These are phyloP conservation scores for Peromyscus melanophrys DNA, from an alignment of 2,797 vertebrate genomes.

Conservation along the genomic window DNA sequence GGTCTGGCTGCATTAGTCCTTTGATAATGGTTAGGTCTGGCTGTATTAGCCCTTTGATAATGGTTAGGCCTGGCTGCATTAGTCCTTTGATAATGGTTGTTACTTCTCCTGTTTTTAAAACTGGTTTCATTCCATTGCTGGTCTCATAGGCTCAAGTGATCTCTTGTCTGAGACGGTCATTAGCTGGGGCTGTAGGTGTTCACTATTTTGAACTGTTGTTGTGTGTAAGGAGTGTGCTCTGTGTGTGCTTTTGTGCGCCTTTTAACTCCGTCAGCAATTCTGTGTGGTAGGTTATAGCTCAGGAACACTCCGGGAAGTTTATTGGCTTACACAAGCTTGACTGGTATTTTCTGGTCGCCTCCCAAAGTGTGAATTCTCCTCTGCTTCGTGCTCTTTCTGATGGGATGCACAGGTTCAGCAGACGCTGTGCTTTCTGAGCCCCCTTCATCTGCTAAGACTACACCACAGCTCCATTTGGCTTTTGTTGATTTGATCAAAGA, in stretches of 20 bases:
- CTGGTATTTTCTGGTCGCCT: not conserved
- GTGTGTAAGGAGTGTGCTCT: constrained; percentile 10
- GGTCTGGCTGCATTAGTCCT: too few relatives aligned
- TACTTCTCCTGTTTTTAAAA: not conserved
- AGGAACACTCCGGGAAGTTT: not conserved
- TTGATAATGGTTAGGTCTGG: too few relatives aligned
- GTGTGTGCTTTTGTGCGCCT: constrained; percentile 19
- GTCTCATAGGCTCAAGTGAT: not conserved
- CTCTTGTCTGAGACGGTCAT: not conserved
- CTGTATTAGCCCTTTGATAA: too few relatives aligned
- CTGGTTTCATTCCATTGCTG: not conserved
- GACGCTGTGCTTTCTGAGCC: constrained; percentile 2
- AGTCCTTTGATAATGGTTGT: not conserved
- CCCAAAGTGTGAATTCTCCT: not conserved
- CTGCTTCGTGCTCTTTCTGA: not conserved
- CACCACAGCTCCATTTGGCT: not conserved
- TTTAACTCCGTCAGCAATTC: not conserved
- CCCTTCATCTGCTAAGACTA: not conserved
- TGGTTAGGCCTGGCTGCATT: too few relatives aligned
- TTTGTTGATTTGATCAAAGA: constrained; percentile 44
- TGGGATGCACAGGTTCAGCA: not conserved
- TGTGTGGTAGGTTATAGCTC: not conserved
- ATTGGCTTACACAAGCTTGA: not conserved
- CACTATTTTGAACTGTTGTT: not conserved
- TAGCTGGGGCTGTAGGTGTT: not conserved